phyloP scores from a whole-genome alignment of 2,113 vertebrate genomes.

The Anhinga rufa region DNA sequence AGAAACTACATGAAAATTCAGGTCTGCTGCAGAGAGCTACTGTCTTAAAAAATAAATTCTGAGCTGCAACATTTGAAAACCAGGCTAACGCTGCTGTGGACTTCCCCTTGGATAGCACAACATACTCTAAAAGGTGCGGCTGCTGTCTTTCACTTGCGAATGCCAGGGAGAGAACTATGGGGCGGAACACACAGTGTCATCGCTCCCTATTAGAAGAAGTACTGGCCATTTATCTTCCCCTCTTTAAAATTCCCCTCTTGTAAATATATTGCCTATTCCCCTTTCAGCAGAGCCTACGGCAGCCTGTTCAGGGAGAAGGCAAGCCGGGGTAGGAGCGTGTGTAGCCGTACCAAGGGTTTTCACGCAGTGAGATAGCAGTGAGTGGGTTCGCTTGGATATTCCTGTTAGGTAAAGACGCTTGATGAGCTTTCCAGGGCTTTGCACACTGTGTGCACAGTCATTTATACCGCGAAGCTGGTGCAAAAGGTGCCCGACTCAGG shows the following conservation, averaged over 20 bases:
- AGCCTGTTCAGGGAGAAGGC: background rate
- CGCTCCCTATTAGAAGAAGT: background rate
- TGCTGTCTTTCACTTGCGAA: background rate
- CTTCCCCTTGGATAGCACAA: background rate
- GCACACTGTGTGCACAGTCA: background rate
- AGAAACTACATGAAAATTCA: background rate
- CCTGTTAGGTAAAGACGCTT: background rate
- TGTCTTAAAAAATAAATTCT: background rate
- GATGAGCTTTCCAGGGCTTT: background rate
- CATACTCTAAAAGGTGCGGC: background rate
- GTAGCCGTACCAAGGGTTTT: background rate
- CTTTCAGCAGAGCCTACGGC: background rate
- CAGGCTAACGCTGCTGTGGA: background rate
- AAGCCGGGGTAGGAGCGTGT: background rate
- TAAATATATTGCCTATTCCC: background rate
- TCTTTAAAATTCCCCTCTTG: background rate
- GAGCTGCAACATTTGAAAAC: background rate
- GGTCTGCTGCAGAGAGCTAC: background rate
- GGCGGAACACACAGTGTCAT: background rate
- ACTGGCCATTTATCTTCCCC: background rate
- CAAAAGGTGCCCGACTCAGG: background rate
- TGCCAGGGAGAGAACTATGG: background rate
- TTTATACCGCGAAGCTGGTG: background rate
- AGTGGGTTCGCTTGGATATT: background rate
- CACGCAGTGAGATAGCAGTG: fast-evolving